Conservation (phyloP, 2,888 invertebrate species). For the Andrena hattorfiana region DNA sequence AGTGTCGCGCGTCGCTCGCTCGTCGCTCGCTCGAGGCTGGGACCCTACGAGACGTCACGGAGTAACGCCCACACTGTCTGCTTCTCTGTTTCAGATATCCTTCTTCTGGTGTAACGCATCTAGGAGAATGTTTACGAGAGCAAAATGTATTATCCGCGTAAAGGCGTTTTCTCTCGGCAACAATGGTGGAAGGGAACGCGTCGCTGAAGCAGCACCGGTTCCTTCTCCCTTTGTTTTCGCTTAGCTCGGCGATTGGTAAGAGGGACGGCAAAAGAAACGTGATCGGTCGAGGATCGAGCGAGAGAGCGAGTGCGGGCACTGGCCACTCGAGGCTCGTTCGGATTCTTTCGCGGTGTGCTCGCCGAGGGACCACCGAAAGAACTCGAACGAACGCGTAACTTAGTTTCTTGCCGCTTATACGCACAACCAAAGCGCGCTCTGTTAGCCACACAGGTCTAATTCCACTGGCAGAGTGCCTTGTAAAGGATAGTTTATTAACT, state of each 20-base stretch:
- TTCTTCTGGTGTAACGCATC: slow-evolving; percentile 66
- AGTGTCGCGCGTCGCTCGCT: slow-evolving; percentile 79
- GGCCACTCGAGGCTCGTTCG: slow-evolving; percentile 21
- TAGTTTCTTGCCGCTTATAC: slow-evolving; percentile 22
- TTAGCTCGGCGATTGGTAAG: slow-evolving; percentile 11
- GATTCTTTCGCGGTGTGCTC: neutral
- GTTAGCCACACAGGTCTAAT: neutral
- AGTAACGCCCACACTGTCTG: slow-evolving; percentile 14
- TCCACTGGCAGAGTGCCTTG: slow-evolving; percentile 6
- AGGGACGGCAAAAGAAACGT: neutral
- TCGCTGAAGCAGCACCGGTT: neutral
- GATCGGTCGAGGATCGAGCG: slow-evolving; percentile 34
- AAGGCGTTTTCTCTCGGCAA: neutral
- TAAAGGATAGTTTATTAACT: slow-evolving; percentile 2
- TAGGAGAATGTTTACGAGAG: slow-evolving; percentile 64
- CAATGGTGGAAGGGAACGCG: neutral
- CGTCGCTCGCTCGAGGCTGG: neutral
- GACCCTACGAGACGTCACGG: neutral
- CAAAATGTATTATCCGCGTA: slow-evolving; percentile 30
- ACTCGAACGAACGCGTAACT: slow-evolving; percentile 1
- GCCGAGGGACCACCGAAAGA: neutral
- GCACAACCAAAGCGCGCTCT: neutral
- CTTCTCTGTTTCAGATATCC: slow-evolving; percentile 81
- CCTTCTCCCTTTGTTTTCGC: slow-evolving; percentile 8
- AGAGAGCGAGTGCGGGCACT: slow-evolving; percentile 60